Evolutionary conservation across 2,113 vertebrate species (phyloP).

Genomic region (Gallinago media): DNA sequence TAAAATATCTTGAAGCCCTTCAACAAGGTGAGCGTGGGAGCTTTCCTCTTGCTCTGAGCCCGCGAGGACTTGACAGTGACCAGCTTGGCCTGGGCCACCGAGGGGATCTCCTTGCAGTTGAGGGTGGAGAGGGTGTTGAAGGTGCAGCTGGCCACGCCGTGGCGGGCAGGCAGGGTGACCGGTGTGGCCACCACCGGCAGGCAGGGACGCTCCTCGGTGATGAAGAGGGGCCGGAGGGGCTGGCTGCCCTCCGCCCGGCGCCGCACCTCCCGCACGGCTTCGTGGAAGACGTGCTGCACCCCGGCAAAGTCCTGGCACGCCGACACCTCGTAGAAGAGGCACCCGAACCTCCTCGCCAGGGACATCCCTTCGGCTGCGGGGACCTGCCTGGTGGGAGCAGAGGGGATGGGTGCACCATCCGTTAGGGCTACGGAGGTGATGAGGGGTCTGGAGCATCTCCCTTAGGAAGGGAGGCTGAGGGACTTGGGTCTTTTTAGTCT

Average conservation of each 20-base stretch:
- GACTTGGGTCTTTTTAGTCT: too few relatives aligned
- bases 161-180: conserved; percentile 40
- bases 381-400: conserved; percentile 81
- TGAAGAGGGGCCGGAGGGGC: conserved; percentile 76
- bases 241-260: conserved; percentile 62
- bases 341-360: conserved; percentile 81
- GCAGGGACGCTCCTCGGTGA: conserved; percentile 81
- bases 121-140: conserved; percentile 78
- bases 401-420: background rate
- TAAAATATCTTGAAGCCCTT: conserved; percentile 95
- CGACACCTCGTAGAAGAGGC: conserved; percentile 88
- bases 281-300: conserved; percentile 86
- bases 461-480: too few relatives aligned
- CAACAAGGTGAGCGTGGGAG: conserved; percentile 88
- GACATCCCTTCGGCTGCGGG: conserved; percentile 81
- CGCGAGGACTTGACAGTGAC: conserved; percentile 91
- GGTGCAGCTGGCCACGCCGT: conserved; percentile 76
- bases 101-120: conserved; percentile 88
- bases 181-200: conserved; percentile 51
- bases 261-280: conserved; percentile 84
- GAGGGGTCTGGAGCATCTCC: too few relatives aligned
- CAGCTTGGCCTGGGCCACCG: conserved; percentile 90
- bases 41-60: conserved; percentile 91
- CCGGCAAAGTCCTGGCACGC: conserved; percentile 85
- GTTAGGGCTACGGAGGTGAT: too few relatives aligned